These are phyloP conservation scores for Lonchura striata DNA, from an alignment of 2,113 vertebrate species.

Conservation along the genomic window DNA sequence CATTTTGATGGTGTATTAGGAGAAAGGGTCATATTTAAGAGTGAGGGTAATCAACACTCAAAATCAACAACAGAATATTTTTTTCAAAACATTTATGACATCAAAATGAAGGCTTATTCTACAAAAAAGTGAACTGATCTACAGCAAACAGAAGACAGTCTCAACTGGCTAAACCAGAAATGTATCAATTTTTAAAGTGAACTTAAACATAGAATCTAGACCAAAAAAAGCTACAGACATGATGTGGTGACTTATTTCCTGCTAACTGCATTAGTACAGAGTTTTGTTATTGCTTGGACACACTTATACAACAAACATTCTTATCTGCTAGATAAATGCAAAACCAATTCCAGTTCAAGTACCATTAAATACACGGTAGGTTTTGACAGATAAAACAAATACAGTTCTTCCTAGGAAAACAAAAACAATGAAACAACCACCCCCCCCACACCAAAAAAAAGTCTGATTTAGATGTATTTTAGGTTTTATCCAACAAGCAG, in stretches of 20 bases:
- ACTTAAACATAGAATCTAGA: not conserved
- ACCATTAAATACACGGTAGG: not conserved
- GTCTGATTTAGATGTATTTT: not conserved
- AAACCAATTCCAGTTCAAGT: not conserved
- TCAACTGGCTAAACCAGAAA: not conserved
- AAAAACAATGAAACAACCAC: not conserved
- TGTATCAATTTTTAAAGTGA: not conserved
- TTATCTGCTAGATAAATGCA: not conserved
- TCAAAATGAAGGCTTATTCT: not conserved
- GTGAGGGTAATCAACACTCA: not conserved
- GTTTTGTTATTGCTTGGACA: not conserved
- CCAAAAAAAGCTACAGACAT: not conserved
- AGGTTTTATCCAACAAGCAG: not conserved
- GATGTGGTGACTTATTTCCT: not conserved
- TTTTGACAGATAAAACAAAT: not conserved
- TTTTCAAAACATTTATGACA: not conserved
- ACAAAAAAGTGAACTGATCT: not conserved
- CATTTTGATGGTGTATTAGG: not conserved
- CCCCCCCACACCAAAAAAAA: no score
- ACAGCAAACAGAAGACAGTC: not conserved
- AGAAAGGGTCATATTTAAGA: not conserved
- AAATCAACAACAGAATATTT: not conserved
- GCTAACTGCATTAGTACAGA: not conserved
- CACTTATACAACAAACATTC: not conserved
- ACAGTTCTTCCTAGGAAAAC: not conserved